Evolutionary conservation across 2,113 vertebrate genomes (phyloP).

Genomic region (Syngnathus floridae): DNA sequence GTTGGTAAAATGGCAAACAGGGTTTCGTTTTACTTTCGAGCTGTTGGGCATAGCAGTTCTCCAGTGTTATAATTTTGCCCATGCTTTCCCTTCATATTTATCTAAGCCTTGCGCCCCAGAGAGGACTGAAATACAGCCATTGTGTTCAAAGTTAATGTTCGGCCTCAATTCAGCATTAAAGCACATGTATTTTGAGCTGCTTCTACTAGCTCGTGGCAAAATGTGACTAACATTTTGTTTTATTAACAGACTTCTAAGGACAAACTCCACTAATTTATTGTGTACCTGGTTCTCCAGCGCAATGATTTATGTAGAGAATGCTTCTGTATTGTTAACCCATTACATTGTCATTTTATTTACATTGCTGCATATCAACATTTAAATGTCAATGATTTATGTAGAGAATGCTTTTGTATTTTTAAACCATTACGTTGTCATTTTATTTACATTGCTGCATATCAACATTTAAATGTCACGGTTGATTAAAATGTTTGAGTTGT

Average conservation of each 20-base stretch:
- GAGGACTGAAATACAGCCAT: neutral
- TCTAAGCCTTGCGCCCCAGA: neutral
- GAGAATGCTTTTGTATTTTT: slow-evolving; percentile 39
- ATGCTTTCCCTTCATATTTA: neutral
- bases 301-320: slow-evolving; percentile 30
- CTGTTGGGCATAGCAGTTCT: neutral
- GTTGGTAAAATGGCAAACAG: neutral
- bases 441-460: slow-evolving; percentile 29
- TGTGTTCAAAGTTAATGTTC: slow-evolving; percentile 3
- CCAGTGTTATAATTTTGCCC: neutral
- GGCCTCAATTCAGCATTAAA: slow-evolving; percentile 5
- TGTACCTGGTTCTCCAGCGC: slow-evolving; percentile 26
- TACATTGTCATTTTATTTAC: too few relatives aligned
- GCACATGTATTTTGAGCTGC: slow-evolving; percentile 2
- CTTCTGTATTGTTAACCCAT: slow-evolving; percentile 28
- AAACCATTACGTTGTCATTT: slow-evolving; percentile 37
- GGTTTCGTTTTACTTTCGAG: neutral
- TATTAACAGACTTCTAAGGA: slow-evolving; percentile 23
- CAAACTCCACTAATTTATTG: slow-evolving; percentile 17
- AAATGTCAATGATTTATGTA: neutral
- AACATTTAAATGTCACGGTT: slow-evolving; percentile 23
- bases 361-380: too few relatives aligned
- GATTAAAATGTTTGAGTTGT: slow-evolving; percentile 28
- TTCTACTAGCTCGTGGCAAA: slow-evolving; percentile 20
- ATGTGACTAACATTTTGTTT: slow-evolving; percentile 32